Conservation (phyloP, 1,140 invertebrate genomes). For the Drosophila nigromelanica region DNA sequence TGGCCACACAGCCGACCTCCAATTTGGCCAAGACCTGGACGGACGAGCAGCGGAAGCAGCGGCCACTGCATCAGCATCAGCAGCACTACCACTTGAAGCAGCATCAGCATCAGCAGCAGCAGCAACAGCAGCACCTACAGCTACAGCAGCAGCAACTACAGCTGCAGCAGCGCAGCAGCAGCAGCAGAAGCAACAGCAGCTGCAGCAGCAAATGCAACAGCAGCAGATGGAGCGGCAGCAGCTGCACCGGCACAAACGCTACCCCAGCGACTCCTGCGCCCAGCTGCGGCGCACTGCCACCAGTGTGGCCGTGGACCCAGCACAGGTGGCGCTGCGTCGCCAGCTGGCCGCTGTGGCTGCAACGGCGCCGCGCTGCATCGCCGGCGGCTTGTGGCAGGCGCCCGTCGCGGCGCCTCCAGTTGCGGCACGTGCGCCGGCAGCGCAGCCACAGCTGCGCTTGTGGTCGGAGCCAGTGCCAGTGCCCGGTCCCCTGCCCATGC, state of each 20-base stretch:
- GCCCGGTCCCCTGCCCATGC: constrained; percentile 17
- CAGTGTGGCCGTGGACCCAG: neutral
- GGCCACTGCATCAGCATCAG: neutral
- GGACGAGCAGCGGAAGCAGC: constrained; percentile 25
- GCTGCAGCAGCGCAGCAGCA: neutral
- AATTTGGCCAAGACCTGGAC: constrained; percentile 8
- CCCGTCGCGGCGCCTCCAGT: neutral
- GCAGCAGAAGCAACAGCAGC: constrained; percentile 4
- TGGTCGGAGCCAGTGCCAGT: constrained; percentile 26
- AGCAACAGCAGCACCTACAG: constrained; percentile 2
- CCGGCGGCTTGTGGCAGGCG: constrained; percentile 29
- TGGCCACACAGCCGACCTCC: neutral
- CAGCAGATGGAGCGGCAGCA: constrained; percentile 16
- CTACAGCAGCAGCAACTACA: constrained; percentile 1
- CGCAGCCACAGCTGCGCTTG: neutral
- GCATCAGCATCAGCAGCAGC: neutral
- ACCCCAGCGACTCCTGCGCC: neutral
- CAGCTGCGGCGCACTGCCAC: neutral
- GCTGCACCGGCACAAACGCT: neutral
- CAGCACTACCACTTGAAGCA: neutral
- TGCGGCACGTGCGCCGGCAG: neutral
- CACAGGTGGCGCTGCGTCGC: constrained; percentile 13
- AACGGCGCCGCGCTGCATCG: constrained; percentile 31
- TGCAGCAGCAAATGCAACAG: constrained; percentile 13
- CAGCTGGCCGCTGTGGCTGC: constrained; percentile 55